phyloP scores from a whole-genome alignment of 2,888 invertebrate species.

The Aphrophora alni region DNA sequence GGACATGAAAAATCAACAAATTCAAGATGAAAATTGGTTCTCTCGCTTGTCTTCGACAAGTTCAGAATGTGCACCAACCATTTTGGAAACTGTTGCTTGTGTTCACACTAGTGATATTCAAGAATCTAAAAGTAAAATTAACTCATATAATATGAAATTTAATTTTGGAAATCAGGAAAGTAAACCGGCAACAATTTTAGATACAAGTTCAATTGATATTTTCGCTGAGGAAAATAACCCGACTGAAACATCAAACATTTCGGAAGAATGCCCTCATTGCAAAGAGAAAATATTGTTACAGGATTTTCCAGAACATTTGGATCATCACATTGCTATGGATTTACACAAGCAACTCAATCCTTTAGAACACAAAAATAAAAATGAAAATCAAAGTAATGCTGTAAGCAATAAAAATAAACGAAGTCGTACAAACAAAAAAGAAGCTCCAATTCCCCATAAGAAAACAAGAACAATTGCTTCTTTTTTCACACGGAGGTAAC shows the following conservation, averaged over 20 bases:
- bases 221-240: not conserved
- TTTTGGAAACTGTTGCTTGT: conserved; percentile 28
- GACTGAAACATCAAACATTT: conserved; percentile 45
- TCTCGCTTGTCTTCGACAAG: not conserved
- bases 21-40: not conserved
- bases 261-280: conserved; percentile 72
- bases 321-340: conserved; percentile 85
- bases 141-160: not conserved
- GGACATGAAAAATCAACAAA: conserved; percentile 16
- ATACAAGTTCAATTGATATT: conserved; percentile 21
- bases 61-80: conserved; percentile 29
- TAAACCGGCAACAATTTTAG: conserved; percentile 10
- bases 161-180: not conserved
- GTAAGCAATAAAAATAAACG: conserved; percentile 33
- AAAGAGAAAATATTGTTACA: conserved; percentile 65
- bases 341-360: conserved; percentile 68
- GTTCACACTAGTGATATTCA: not conserved
- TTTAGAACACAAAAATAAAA: not conserved
- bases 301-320: conserved; percentile 76
- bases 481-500: conserved; percentile 33
- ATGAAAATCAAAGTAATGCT: not conserved
- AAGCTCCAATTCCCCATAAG: conserved; percentile 15
- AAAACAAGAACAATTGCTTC: conserved; percentile 34
- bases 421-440: conserved; percentile 30
- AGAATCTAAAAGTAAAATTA: not conserved